Percentiles rank a stretch among this genome's conserved stretches.
Evolutionary conservation across 2,113 vertebrate species (phyloP).

Genomic region (Monarcha castaneiventris): DNA sequence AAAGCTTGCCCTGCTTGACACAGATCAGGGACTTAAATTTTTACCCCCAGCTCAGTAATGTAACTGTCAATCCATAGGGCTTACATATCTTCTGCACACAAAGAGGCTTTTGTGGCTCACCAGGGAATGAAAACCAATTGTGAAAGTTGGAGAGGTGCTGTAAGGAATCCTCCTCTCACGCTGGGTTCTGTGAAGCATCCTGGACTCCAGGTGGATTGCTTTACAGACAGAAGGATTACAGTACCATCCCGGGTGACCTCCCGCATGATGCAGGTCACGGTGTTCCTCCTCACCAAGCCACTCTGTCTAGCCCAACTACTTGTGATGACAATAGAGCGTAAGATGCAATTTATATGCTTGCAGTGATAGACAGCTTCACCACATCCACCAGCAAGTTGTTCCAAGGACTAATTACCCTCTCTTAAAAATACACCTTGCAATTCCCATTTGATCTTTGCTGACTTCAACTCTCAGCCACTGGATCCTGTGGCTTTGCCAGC

Average conservation of each 20-base stretch:
- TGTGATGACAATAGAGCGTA: background rate
- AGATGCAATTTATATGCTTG: background rate
- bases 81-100: background rate
- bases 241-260: background rate
- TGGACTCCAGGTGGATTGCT: background rate
- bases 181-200: background rate
- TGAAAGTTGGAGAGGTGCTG: background rate
- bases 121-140: background rate
- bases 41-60: background rate
- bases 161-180: fast-evolving
- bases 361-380: background rate
- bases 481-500: background rate
- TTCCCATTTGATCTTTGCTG: conserved; percentile 27
- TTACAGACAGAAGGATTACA: background rate
- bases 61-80: background rate
- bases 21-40: background rate
- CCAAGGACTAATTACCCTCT: conserved; percentile 24
- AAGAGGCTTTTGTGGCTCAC: background rate
- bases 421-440: background rate
- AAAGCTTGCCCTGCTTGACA: background rate
- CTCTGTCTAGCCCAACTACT: background rate
- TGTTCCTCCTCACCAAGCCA: background rate
- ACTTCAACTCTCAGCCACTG: background rate
- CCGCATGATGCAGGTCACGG: fast-evolving
- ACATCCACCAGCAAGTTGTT: background rate